Conservation (phyloP, 2,797 vertebrate species). For the Siniperca undulata region DNA sequence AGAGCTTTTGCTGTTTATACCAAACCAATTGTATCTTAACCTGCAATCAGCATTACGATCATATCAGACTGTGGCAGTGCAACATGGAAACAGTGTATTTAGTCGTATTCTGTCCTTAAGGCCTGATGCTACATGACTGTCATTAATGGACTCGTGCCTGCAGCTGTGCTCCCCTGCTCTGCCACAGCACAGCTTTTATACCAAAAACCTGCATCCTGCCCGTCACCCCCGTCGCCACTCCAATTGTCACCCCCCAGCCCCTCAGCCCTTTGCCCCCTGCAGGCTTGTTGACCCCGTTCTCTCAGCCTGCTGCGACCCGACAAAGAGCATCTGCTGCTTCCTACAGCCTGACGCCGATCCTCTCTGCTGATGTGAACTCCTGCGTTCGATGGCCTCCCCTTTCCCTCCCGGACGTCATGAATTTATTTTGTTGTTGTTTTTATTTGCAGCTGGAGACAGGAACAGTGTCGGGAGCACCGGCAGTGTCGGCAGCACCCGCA, state of each 20-base stretch:
- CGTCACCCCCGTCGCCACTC: background rate
- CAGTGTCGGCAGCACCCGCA: slow-evolving; percentile 94
- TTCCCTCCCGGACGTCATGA: fast-evolving
- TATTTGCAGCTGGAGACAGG: slow-evolving; percentile 88
- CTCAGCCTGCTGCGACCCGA: background rate
- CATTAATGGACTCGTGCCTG: slow-evolving; percentile 30
- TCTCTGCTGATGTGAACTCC: background rate
- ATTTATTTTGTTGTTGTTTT: background rate
- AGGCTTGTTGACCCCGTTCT: background rate
- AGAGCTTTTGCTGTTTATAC: background rate
- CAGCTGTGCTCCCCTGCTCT: slow-evolving; percentile 41
- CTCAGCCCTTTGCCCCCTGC: background rate
- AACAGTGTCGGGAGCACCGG: slow-evolving; percentile 96
- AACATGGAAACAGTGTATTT: background rate
- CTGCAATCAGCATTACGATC: background rate
- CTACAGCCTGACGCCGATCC: background rate
- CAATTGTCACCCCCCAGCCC: background rate
- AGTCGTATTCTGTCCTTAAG: background rate
- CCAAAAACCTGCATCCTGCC: slow-evolving; percentile 39
- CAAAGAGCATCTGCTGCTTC: slow-evolving; percentile 39
- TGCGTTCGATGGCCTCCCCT: fast-evolving
- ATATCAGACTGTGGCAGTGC: background rate
- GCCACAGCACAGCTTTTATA: slow-evolving; percentile 48
- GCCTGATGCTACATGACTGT: slow-evolving; percentile 36
- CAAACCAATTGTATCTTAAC: background rate